Conservation (phyloP, 2,797 vertebrate genomes). For the Spinibarbus caldwelli region DNA sequence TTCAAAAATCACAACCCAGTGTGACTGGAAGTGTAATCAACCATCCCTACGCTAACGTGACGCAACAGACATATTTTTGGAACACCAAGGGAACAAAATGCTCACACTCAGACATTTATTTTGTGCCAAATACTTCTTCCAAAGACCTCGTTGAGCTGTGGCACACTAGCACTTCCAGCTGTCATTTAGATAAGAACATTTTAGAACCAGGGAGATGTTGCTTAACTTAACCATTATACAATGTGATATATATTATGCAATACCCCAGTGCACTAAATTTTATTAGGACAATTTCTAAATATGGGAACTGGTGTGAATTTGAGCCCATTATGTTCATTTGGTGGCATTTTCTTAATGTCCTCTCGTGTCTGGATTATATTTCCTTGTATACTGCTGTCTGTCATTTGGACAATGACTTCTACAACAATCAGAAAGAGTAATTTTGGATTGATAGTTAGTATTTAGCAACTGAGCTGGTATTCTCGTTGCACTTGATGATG, state of each 20-base stretch:
- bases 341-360: not conserved
- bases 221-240: slow-evolving; percentile 6
- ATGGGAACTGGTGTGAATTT: slow-evolving; percentile 5
- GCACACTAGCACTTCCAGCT: slow-evolving; percentile 17
- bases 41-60: slow-evolving; percentile 20
- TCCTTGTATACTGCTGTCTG: not conserved
- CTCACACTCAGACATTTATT: slow-evolving; percentile 36
- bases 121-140: slow-evolving; percentile 33
- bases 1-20: slow-evolving; percentile 4
- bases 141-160: slow-evolving; percentile 36
- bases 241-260: slow-evolving; percentile 17
- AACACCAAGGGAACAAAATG: slow-evolving; percentile 40
- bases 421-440: not conserved
- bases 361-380: not conserved
- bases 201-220: not conserved
- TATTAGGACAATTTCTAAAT: not conserved
- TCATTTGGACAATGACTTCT: slow-evolving; percentile 20
- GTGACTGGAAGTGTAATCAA: slow-evolving; percentile 3
- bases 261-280: not conserved
- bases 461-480: slow-evolving; percentile 45
- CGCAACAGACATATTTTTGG: slow-evolving; percentile 33
- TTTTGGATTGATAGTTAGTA: not conserved
- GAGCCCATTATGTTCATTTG: not conserved
- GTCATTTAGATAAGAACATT: slow-evolving; percentile 14
- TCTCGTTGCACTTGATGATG: slow-evolving; percentile 30